These are phyloP conservation scores for Drosophila varians DNA, from an alignment of 1,140 invertebrate species.

Conservation along the genomic window DNA sequence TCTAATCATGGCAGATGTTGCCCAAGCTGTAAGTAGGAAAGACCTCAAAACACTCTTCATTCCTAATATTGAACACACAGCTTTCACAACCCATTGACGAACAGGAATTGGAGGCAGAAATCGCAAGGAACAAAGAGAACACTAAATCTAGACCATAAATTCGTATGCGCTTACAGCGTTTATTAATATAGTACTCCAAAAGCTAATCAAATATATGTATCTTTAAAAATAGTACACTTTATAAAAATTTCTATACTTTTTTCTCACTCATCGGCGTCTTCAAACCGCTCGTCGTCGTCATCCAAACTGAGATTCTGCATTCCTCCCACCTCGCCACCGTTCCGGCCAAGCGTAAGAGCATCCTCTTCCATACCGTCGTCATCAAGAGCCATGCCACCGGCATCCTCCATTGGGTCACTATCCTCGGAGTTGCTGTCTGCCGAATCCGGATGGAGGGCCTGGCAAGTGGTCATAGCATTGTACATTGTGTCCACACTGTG, in stretches of 20 bases:
- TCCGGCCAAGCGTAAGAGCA: slow-evolving; percentile 54
- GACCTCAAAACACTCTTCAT: background rate
- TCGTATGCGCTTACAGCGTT: slow-evolving; percentile 63
- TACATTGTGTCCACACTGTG: slow-evolving; percentile 78
- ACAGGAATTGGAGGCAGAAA: slow-evolving; percentile 44
- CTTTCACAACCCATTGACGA: slow-evolving; percentile 36
- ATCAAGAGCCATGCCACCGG: slow-evolving; percentile 53
- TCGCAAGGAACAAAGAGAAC: slow-evolving; percentile 36
- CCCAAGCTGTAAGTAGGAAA: slow-evolving; percentile 86
- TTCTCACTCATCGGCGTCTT: slow-evolving; percentile 78
- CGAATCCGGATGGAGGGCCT: slow-evolving; percentile 78
- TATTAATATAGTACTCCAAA: slow-evolving; percentile 72
- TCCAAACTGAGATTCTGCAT: slow-evolving; percentile 76
- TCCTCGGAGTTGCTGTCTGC: slow-evolving; percentile 78
- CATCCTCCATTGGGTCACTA: slow-evolving; percentile 71
- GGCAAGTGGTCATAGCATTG: slow-evolving; percentile 76
- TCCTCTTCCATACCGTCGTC: slow-evolving; percentile 69
- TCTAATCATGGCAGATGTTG: slow-evolving; percentile 89
- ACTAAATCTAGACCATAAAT: slow-evolving; percentile 40
- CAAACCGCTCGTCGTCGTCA: slow-evolving; percentile 76
- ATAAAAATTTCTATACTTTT: slow-evolving; percentile 59
- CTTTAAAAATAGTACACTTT: slow-evolving; percentile 53
- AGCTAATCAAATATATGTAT: slow-evolving; percentile 66
- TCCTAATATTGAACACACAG: slow-evolving; percentile 13
- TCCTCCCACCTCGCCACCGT: slow-evolving; percentile 54